Evolutionary conservation across 1,140 invertebrate species (phyloP).

Genomic region (Paralvinella palmiformis): DNA sequence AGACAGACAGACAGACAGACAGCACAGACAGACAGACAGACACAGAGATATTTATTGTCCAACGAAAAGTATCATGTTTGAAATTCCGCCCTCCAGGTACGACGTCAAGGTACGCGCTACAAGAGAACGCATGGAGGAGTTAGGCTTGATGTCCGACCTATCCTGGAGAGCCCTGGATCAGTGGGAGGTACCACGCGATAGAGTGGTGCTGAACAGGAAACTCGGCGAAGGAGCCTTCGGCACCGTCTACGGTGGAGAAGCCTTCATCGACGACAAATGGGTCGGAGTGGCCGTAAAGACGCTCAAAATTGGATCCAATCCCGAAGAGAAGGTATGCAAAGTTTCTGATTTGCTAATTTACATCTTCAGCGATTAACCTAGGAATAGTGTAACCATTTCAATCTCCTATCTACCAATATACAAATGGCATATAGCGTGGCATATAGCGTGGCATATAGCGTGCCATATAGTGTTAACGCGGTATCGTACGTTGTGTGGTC

Average conservation of each 20-base stretch:
- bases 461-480: too few species aligned
- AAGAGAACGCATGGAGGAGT: slow-evolving; percentile 65
- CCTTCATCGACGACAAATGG: slow-evolving; percentile 66
- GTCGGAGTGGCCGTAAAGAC: slow-evolving; percentile 86
- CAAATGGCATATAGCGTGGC: too few species aligned
- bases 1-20: too few species aligned
- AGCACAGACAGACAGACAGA: too few species aligned
- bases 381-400: too few species aligned
- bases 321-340: slow-evolving; percentile 65
- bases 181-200: slow-evolving; percentile 78
- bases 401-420: too few species aligned
- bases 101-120: slow-evolving; percentile 64
- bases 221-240: slow-evolving; percentile 86
- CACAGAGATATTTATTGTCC: neutral
- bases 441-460: too few species aligned
- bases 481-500: too few species aligned
- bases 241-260: slow-evolving; percentile 79
- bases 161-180: slow-evolving; percentile 62
- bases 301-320: slow-evolving; percentile 70
- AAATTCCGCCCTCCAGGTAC: slow-evolving; percentile 52
- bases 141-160: slow-evolving; percentile 56
- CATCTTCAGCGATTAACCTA: too few species aligned
- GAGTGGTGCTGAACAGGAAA: slow-evolving; percentile 82
- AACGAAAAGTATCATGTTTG: neutral
- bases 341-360: neutral